Percentiles rank a stretch among this genome's conserved stretches.
Conservation (phyloP, 2,888 invertebrate species). For the Eupsilia transversa region DNA sequence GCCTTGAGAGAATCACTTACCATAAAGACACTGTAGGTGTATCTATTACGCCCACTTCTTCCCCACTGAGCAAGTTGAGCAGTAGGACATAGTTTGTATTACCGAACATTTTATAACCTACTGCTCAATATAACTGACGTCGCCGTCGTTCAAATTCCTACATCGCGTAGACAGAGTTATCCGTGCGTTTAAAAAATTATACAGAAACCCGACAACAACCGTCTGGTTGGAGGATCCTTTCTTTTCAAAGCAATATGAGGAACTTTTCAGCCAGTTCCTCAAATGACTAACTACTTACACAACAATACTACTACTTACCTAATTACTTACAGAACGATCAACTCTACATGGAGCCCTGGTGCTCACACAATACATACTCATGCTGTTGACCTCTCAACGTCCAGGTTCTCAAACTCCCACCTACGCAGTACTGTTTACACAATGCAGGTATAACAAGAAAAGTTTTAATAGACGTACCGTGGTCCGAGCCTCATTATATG, state of each 20-base stretch:
- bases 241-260: background rate
- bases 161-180: background rate
- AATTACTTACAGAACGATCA: background rate
- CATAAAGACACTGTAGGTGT: too few relatives aligned
- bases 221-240: background rate
- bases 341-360: background rate
- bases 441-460: conserved; percentile 68
- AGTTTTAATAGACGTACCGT: conserved; percentile 65
- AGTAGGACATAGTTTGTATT: too few relatives aligned
- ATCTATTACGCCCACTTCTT: too few relatives aligned
- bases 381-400: background rate
- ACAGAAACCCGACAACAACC: background rate
- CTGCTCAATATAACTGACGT: too few relatives aligned
- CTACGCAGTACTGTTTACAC: conserved; percentile 49
- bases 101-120: too few relatives aligned
- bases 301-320: background rate
- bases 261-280: background rate
- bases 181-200: background rate
- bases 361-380: conserved; percentile 6
- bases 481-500: conserved; percentile 60
- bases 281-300: too few relatives aligned
- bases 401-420: conserved; percentile 18
- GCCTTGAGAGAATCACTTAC: background rate
- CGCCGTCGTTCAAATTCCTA: too few relatives aligned
- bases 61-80: too few relatives aligned